phyloP scores from a whole-genome alignment of 2,113 vertebrate genomes.

The Nanger granti region DNA sequence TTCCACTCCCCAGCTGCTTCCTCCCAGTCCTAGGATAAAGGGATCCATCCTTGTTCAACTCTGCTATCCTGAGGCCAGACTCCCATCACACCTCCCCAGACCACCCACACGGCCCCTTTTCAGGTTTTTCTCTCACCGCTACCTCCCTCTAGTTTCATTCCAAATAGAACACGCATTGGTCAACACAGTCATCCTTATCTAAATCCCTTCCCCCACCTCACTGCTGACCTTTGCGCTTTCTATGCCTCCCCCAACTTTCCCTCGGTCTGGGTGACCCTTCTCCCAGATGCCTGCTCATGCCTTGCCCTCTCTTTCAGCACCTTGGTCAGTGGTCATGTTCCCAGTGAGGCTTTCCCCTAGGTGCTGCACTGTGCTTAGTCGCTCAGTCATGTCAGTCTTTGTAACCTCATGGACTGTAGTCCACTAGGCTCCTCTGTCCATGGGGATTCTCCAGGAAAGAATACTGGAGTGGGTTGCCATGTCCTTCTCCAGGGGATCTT shows the following conservation, averaged over 20 bases:
- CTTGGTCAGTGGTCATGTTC: rapidly evolving
- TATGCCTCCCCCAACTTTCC: neutral
- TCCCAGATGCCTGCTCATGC: rapidly evolving
- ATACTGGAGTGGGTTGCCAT: neutral
- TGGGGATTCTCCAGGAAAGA: neutral
- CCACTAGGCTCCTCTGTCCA: neutral
- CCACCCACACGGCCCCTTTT: rapidly evolving
- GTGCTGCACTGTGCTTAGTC: neutral
- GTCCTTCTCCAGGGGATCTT: neutral
- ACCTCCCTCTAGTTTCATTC: neutral
- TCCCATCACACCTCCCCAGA: too few species aligned
- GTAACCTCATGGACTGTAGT: neutral
- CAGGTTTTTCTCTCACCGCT: neutral
- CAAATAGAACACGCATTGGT: rapidly evolving
- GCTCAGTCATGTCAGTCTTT: neutral
- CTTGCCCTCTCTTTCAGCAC: too few species aligned
- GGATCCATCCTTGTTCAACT: neutral
- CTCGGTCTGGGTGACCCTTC: neutral
- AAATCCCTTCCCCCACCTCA: neutral
- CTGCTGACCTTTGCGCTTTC: neutral
- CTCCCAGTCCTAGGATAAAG: too few species aligned
- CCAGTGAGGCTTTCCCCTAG: rapidly evolving
- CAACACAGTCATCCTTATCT: neutral
- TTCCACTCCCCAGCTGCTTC: neutral
- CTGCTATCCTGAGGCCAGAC: neutral